These are phyloP conservation scores for Anableps anableps DNA, from an alignment of 2,797 vertebrate species.

Conservation along the genomic window DNA sequence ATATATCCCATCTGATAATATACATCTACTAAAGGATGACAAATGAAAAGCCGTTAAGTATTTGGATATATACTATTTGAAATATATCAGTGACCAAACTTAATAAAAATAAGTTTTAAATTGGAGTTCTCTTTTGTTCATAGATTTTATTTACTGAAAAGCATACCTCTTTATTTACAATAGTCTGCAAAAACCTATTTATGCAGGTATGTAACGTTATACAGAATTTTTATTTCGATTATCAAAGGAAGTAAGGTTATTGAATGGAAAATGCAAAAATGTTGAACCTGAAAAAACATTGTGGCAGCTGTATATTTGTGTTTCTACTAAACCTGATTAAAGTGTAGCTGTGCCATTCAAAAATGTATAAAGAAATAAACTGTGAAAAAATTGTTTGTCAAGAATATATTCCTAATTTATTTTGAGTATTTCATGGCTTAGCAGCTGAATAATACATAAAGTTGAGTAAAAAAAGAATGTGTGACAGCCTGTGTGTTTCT, in stretches of 20 bases:
- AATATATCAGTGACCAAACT: background rate
- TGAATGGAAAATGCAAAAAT: background rate
- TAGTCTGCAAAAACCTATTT: background rate
- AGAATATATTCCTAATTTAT: background rate
- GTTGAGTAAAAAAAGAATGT: background rate
- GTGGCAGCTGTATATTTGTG: background rate
- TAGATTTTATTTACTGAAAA: background rate
- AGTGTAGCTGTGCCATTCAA: background rate
- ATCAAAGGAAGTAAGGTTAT: background rate
- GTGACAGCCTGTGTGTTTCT: background rate
- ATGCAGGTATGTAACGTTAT: background rate
- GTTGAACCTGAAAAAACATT: background rate
- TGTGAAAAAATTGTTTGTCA: background rate
- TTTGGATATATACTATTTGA: background rate
- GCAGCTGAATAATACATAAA: background rate
- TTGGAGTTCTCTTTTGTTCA: constrained; percentile 4
- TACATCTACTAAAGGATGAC: constrained; percentile 4
- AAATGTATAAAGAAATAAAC: background rate
- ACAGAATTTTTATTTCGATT: background rate
- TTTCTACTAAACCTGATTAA: background rate
- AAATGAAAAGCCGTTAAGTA: background rate
- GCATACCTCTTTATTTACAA: background rate
- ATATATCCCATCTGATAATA: background rate
- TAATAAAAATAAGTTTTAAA: constrained; percentile 8
- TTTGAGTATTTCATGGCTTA: background rate